Evolutionary conservation across 2,113 vertebrate species (phyloP).

Genomic region (Pholis gunnellus): DNA sequence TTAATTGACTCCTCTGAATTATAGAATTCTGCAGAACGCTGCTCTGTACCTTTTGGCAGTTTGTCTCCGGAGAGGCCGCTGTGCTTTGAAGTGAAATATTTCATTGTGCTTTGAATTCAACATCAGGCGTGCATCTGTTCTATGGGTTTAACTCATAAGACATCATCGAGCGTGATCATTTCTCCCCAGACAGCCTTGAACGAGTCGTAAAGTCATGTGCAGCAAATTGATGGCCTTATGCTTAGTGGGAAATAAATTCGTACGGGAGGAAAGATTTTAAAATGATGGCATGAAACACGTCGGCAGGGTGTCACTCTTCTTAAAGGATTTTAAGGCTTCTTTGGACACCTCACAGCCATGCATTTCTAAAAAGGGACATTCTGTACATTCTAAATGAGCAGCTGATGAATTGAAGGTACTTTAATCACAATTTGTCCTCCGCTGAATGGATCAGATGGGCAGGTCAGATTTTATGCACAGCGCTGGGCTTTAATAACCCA

Average conservation of each 20-base stretch:
- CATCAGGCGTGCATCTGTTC: conserved; percentile 64
- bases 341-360: conserved; percentile 6
- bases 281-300: conserved; percentile 15
- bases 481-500: conserved; percentile 26
- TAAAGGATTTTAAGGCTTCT: conserved; percentile 3
- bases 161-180: conserved; percentile 63
- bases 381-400: conserved; percentile 3
- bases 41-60: conserved; percentile 32
- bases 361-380: conserved; percentile 12
- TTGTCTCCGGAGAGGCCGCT: conserved; percentile 43
- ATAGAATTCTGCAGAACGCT: neutral
- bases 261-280: neutral
- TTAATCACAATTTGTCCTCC: conserved; percentile 29
- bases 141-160: conserved; percentile 59
- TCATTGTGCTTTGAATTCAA: conserved; percentile 60
- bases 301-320: conserved; percentile 16
- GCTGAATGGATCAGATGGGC: conserved; percentile 35
- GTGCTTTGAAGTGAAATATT: conserved; percentile 48
- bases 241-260: conserved; percentile 57
- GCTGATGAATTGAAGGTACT: conserved; percentile 32
- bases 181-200: conserved; percentile 68
- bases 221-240: conserved; percentile 51
- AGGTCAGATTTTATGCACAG: conserved; percentile 30
- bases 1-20: conserved; percentile 34
- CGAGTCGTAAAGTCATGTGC: conserved; percentile 60